Evolutionary conservation across 2,797 vertebrate species (phyloP), one percentile per base, ranked within the genome.

Genomic region (Darevskia mixta): DNA sequence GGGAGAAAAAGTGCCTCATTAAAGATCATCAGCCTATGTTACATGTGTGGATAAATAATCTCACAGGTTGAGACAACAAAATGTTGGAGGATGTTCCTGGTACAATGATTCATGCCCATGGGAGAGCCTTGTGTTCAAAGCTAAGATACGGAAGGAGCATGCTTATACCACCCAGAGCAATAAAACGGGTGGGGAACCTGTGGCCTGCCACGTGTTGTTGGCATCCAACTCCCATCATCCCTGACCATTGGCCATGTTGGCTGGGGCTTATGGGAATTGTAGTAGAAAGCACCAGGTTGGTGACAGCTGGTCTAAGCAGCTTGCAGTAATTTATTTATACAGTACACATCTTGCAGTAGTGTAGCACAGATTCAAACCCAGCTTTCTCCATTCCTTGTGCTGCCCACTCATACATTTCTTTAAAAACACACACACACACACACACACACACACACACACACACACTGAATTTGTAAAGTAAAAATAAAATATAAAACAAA

Each of bases 81-180:
- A 73, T 64, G 38, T 64, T 23, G 86, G 45, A 79, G 69, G 77
- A 29, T 85, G 38, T 64, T 77, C 55, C 61, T 64, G 10, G 8
- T 55, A 58, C 49, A 67, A 3, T 29, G 66, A 61, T 61, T 66
- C 45, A 79, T 20, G 25, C 76, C 32, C 32, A 29, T 67, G 32
- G 85, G 76, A 86, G 29, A 72, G 25, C 27, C 17, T 80, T 81
- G 67, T 72, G 27, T 64, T 43, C 86, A 64, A 80, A 87, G 81
- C 35, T 25, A 8, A n/a, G 45, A 15, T 25, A 5, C 43, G 58
- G 32, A 61, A 15, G 58, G 20, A 41, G 9, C 5, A 11, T 29
- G 4, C 20, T 64, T 18, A 64, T 64, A 23, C 20, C 61, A 64
- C 20, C 61, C 61, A 64, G 61, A 64, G 61, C 61, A 64, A 64